Evolutionary conservation across 2,888 invertebrate species (phyloP).

Genomic region (Laspeyria flexula): DNA sequence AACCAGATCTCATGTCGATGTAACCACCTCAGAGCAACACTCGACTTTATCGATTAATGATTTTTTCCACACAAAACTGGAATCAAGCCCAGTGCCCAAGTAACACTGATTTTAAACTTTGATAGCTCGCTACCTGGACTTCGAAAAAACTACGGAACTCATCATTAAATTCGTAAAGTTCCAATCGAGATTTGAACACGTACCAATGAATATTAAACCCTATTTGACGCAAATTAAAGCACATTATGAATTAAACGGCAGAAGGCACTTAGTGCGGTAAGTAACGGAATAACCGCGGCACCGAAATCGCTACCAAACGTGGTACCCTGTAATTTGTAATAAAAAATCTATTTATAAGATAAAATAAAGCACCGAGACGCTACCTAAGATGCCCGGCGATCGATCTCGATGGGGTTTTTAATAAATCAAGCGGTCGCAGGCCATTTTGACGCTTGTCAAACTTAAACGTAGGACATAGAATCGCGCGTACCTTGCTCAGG

Average conservation of each 20-base stretch:
- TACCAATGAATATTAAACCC: slow-evolving; percentile 66
- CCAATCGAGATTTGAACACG: slow-evolving; percentile 33
- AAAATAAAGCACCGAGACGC: slow-evolving; percentile 82
- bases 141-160: slow-evolving; percentile 69
- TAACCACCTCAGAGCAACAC: slow-evolving; percentile 40
- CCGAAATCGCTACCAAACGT: slow-evolving; percentile 84
- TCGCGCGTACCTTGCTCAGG: slow-evolving; percentile 54
- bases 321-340: slow-evolving; percentile 85
- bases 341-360: slow-evolving; percentile 86
- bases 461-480: slow-evolving; percentile 69
- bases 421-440: slow-evolving; percentile 70
- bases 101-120: slow-evolving; percentile 43
- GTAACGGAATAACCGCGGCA: slow-evolving; percentile 59
- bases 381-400: slow-evolving; percentile 82
- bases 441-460: slow-evolving; percentile 82
- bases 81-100: slow-evolving; percentile 37
- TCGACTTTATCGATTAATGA: slow-evolving; percentile 50
- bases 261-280: slow-evolving; percentile 63
- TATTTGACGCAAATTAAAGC: slow-evolving; percentile 69
- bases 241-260: slow-evolving; percentile 58
- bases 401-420: slow-evolving; percentile 76
- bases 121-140: slow-evolving; percentile 66
- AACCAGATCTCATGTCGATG: slow-evolving; percentile 46
- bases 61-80: slow-evolving; percentile 41
- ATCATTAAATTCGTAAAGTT: slow-evolving; percentile 64